Conservation (phyloP, 2,113 vertebrate genomes). For the Octodon degus region DNA sequence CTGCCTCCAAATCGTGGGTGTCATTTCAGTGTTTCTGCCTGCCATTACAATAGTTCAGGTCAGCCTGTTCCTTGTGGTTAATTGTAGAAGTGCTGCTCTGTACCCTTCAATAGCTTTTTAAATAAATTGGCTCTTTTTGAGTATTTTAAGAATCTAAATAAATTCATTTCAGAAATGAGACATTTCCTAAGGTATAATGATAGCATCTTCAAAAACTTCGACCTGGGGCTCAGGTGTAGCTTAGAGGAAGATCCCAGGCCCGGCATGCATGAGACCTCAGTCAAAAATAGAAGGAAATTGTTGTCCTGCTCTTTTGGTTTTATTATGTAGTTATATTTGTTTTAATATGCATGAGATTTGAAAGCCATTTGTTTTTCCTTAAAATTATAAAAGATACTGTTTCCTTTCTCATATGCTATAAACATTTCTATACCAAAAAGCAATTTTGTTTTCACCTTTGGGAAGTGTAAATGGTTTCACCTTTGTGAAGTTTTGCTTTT, state of each 20-base stretch:
- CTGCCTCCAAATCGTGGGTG: not conserved
- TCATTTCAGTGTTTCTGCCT: not conserved
- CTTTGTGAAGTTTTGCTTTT: not conserved
- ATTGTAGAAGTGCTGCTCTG: fast-evolving
- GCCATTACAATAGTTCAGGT: not conserved
- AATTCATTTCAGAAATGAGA: not conserved
- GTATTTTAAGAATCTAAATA: conserved; percentile 16
- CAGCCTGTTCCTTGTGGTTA: not conserved
- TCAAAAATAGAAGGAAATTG: not conserved
- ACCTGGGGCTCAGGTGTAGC: not conserved
- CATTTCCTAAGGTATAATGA: not conserved
- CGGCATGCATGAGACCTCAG: not conserved
- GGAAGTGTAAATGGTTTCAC: conserved; percentile 5
- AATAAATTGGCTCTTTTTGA: conserved; percentile 32
- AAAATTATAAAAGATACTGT: not conserved
- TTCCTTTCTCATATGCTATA: not conserved
- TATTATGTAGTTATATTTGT: not conserved
- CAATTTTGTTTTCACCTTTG: conserved; percentile 44
- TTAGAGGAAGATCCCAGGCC: not conserved
- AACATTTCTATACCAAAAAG: not conserved
- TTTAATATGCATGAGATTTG: not conserved
- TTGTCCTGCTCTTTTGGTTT: not conserved
- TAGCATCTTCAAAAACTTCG: not conserved
- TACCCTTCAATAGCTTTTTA: not conserved
- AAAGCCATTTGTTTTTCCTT: not conserved